Percentiles rank a stretch among this genome's conserved stretches.
Conservation (phyloP, 2,113 vertebrate species). For the Ovis canadensis region DNA sequence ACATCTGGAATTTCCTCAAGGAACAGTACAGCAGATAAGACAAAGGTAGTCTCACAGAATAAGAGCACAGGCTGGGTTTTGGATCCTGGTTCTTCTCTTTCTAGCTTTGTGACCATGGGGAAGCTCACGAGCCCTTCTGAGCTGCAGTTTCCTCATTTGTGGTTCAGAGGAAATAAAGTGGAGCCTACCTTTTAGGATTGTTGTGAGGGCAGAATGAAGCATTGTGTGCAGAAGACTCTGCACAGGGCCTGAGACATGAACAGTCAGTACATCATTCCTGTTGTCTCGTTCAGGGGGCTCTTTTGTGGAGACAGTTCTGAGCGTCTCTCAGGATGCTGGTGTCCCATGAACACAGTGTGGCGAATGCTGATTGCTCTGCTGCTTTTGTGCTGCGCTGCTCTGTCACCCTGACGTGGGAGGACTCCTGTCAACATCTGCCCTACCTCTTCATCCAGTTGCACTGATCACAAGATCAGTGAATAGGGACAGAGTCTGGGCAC, state of each 20-base stretch:
- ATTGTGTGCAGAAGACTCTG: neutral
- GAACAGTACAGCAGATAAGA: neutral
- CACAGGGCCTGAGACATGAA: neutral
- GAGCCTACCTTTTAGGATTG: neutral
- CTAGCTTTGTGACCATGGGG: neutral
- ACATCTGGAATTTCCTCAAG: neutral
- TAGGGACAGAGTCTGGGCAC: neutral
- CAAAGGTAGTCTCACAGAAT: neutral
- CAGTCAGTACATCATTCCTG: fast-evolving
- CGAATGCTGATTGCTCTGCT: neutral
- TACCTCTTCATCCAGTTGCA: neutral
- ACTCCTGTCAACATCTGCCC: neutral
- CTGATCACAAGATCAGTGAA: neutral
- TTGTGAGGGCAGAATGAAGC: neutral
- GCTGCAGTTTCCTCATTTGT: neutral
- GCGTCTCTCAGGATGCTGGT: neutral
- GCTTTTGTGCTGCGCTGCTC: neutral
- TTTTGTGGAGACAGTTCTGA: neutral
- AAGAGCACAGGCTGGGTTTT: neutral
- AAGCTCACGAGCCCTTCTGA: neutral
- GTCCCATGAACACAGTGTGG: neutral
- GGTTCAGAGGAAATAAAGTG: neutral
- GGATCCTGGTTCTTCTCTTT: neutral
- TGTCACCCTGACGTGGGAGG: neutral
- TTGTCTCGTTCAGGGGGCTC: fast-evolving